phyloP scores from a whole-genome alignment of 1,140 invertebrate species.

The Sminthurides bifidus region DNA sequence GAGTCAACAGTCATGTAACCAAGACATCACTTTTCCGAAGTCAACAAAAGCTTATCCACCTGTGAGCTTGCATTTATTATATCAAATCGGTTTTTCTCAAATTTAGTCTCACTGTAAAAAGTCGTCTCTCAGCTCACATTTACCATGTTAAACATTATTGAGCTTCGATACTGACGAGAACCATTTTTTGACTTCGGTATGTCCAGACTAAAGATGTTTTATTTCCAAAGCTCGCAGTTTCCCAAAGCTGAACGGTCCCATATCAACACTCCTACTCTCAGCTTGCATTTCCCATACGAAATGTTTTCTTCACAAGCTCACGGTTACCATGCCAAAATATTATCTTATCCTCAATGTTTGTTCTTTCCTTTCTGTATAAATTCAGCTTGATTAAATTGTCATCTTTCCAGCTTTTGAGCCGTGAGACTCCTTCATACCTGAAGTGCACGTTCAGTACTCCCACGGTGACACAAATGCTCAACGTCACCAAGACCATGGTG shows the following conservation, averaged over 20 bases:
- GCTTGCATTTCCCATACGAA: not conserved
- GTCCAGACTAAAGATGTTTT: no score
- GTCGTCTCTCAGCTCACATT: not conserved
- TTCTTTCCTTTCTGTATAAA: no score
- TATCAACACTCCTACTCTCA: not conserved
- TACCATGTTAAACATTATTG: not conserved
- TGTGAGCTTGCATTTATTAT: not conserved
- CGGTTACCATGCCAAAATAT: not conserved
- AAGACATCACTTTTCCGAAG: not conserved
- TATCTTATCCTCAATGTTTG: not conserved
- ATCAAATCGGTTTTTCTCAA: not conserved
- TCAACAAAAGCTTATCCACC: not conserved
- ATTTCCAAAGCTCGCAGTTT: no score
- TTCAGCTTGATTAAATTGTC: no score
- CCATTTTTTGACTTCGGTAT: no score
- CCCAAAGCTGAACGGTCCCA: no score
- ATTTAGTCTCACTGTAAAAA: no score
- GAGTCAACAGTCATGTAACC: not conserved
- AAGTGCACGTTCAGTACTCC: constrained; percentile 96
- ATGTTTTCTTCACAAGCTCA: not conserved
- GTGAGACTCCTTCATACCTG: constrained; percentile 49
- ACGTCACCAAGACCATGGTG: constrained; percentile 93
- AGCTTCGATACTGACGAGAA: no score
- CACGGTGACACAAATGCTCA: constrained; percentile 94
- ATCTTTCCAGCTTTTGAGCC: no score